Base-by-base conservation (phyloP, 2,797 vertebrate genomes). In the Micromesistius poutassou region DNA sequence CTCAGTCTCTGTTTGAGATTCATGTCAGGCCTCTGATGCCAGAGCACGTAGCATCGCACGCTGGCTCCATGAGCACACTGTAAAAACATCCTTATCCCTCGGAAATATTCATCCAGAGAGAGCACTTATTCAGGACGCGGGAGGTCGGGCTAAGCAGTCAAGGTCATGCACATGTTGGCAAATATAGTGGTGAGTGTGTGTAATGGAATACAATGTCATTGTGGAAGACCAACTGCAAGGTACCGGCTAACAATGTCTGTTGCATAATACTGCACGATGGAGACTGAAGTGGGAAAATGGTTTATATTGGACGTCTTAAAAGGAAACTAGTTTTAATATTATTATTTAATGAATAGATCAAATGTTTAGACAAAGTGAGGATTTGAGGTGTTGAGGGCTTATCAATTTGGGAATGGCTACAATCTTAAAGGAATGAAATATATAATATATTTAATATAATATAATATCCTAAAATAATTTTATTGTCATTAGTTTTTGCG, bases 31-130 rank as follows among this genome's bases (percentile, higher is more conserved):
- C 36, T 76, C 71, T 50, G 13, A 30, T 5, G 4, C 74, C 74
- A 70, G 25, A 80, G 50, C 16, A 0, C 76, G 28, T 10, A 22
- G 74, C 80, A 79, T 79, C 77, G 75, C 76, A 19, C 35, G 77
- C 75, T 31, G 33, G 74, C 78, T 42, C 13, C 19, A 35, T 76
- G 76, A 70, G 36, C 78, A 70, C 74, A 9, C 74, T 31, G 62
- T 28, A 71, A 79, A 74, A 76, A 73, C 71, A 1, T 74, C 74
- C 10, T 75, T 74, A 79, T 86, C 79, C 83, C 55, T 9, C 36
- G 78, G 68, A 85, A 62, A 79, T 76, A 77, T 80, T 30, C 75
- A 81, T 79, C 62, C 75, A 46, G 46, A 78, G 62, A 76, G 72
- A 30, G 71, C 28, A 76, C 76, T 75, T 77, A 77, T 85, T 84